Percentiles rank a stretch among this genome's conserved stretches.
These are phyloP conservation scores for Eira barbara DNA, from an alignment of 2,113 vertebrate species.

Conservation along the genomic window DNA sequence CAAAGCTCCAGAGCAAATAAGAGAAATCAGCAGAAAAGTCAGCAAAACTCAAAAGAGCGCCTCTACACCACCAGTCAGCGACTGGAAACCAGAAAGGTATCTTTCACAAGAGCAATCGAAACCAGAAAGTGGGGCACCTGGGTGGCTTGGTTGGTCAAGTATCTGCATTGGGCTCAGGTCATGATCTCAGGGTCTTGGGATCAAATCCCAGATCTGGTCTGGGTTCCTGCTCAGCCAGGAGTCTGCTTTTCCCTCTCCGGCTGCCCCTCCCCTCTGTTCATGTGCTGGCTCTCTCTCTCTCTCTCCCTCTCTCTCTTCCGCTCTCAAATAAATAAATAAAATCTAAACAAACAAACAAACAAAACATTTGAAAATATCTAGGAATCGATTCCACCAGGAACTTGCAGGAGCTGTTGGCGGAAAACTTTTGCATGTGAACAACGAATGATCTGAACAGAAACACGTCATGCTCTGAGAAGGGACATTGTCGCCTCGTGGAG, in stretches of 20 bases:
- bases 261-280: too few relatives aligned
- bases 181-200: not conserved
- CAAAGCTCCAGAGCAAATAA: not conserved
- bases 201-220: not conserved
- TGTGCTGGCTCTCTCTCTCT: too few relatives aligned
- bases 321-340: not conserved
- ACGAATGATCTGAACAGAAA: not conserved
- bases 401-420: not conserved
- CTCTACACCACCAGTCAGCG: not conserved
- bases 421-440: not conserved
- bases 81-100: not conserved
- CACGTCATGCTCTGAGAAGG: not conserved
- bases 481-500: accelerated
- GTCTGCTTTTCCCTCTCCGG: not conserved
- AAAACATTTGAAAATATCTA: not conserved
- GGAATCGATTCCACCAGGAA: not conserved
- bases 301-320: too few relatives aligned
- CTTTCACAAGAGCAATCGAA: not conserved
- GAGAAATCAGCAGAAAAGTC: not conserved
- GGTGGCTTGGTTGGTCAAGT: not conserved
- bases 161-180: not conserved
- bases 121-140: not conserved
- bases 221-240: not conserved
- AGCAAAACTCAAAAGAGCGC: not conserved
- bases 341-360: not conserved